Conservation (phyloP, 2,113 vertebrate genomes). For the Mus spicilegus region DNA sequence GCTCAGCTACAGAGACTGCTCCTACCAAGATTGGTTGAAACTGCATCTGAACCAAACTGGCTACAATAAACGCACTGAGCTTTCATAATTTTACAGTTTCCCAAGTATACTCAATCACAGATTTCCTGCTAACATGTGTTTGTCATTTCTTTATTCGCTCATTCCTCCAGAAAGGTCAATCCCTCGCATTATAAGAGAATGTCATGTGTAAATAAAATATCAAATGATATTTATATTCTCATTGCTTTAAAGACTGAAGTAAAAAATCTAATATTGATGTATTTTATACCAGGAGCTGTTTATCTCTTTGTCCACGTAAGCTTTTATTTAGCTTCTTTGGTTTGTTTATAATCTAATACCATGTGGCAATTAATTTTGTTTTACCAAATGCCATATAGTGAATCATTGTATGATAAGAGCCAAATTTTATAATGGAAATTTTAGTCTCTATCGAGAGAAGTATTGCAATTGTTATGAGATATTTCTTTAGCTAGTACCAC, state of each 20-base stretch:
- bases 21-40: background rate
- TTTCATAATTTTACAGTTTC: background rate
- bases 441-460: background rate
- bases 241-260: background rate
- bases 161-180: background rate
- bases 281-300: background rate
- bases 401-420: background rate
- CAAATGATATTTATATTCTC: background rate
- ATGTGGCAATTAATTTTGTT: background rate
- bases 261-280: background rate
- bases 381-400: background rate
- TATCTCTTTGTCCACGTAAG: background rate
- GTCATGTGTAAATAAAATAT: background rate
- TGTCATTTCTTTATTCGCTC: background rate
- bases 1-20: background rate
- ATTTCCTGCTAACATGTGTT: background rate
- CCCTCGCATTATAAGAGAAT: background rate
- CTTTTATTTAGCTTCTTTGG: conserved; percentile 30
- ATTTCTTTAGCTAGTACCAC: background rate
- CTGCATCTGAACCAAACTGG: background rate
- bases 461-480: background rate
- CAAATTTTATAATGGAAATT: background rate
- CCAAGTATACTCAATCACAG: background rate
- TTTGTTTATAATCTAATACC: background rate
- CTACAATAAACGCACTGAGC: background rate